Evolutionary conservation across 1,140 invertebrate species (phyloP), one percentile per base, ranked within the genome.

Genomic region (Hylaeus anthracinus): DNA sequence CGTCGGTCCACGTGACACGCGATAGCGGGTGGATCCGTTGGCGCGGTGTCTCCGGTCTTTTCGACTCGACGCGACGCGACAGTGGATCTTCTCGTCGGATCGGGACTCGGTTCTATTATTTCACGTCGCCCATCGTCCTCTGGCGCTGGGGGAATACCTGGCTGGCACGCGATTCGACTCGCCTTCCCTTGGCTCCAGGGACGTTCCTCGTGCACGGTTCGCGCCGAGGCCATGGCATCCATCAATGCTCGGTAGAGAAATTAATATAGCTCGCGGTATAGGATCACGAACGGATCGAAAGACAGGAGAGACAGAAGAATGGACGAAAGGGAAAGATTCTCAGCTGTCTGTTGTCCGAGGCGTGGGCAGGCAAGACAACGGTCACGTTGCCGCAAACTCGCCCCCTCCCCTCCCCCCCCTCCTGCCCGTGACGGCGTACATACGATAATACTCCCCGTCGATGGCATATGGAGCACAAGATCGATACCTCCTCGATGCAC

Each of bases 181-280:
- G 65, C 26, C 41, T 56, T 63, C 26, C 15, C 12, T 39, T 37
- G 12, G 43, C 41, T 9, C 5, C 26, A n/a, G 37, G 15, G 72
- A 41, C 48, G n/a, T 9, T 10, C 37, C 58, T 82, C 66, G 80
- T 45, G 70, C 51, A 60, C 63, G 74, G 56, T 73, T 71, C 66
- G 60, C 83, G 72, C 81, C 76, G 82, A 41, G 56, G 63, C 79
- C 71, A 64, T 65, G 86, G 69, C 86, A 87, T 88, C 85, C 78
- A 80, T 87, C 86, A 78, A 87, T 88, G 85, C 73, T 85, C 55
- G 53, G 39, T 67, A 72, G 26, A 63, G 86, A 88, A 88, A 88
- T 88, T 88, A 88, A 88, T 88, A 88, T 87, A 81, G 82, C 81
- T 82, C 79, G 67, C 79, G 75, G 60, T 75, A 43, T 14, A 63